Evolutionary conservation across 2,888 invertebrate species (phyloP).

Genomic region (Athalia rosae): DNA sequence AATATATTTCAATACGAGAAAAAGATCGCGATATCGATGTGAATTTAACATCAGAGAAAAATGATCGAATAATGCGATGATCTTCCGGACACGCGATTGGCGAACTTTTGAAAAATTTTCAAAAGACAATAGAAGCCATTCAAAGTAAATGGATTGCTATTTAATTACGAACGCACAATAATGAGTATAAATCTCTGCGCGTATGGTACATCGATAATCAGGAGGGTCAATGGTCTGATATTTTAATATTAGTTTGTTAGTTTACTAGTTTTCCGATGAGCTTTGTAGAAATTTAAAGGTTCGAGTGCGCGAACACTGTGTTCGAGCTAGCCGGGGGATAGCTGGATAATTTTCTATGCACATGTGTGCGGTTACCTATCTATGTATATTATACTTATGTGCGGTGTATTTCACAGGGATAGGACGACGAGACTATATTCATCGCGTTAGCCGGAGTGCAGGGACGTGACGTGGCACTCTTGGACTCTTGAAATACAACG

Average conservation of each 20-base stretch:
- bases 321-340: too few relatives aligned
- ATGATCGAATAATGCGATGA: too few relatives aligned
- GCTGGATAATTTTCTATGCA: neutral
- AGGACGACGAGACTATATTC: too few relatives aligned
- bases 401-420: too few relatives aligned
- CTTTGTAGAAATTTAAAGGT: neutral
- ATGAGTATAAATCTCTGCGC: too few relatives aligned
- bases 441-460: conserved; percentile 8
- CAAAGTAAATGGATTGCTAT: neutral
- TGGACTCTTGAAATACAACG: conserved; percentile 36
- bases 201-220: conserved; percentile 16
- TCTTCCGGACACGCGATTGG: conserved; percentile 25
- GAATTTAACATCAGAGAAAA: too few relatives aligned
- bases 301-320: too few relatives aligned
- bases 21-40: too few relatives aligned
- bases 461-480: conserved; percentile 36
- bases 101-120: conserved; percentile 5
- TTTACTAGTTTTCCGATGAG: neutral
- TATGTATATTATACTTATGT: neutral
- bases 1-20: too few relatives aligned
- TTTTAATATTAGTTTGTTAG: neutral
- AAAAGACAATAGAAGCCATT: conserved; percentile 24
- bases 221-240: conserved; percentile 26
- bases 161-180: neutral
- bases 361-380: neutral